phyloP scores from a whole-genome alignment of 2,113 vertebrate species.

The Naja naja region DNA sequence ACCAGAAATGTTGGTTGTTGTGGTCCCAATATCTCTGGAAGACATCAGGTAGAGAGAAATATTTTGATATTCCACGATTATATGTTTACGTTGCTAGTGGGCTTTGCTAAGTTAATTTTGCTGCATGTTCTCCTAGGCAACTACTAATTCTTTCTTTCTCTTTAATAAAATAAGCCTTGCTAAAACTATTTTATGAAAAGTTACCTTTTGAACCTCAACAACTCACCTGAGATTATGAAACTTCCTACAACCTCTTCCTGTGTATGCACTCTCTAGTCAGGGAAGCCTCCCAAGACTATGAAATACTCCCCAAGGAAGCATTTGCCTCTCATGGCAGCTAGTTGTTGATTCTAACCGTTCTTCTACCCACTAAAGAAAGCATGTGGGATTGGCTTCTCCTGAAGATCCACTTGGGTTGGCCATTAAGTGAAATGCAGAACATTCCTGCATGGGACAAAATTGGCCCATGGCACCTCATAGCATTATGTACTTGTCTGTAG shows the following conservation, averaged over 20 bases:
- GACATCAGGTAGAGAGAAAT: not conserved
- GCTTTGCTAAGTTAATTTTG: not conserved
- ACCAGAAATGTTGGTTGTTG: not conserved
- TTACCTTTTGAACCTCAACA: not conserved
- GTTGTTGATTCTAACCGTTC: not conserved
- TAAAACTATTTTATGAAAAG: not conserved
- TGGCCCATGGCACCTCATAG: not conserved
- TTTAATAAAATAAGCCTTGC: not conserved
- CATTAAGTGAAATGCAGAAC: not conserved
- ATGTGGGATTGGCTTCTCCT: not conserved
- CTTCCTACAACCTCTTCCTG: not conserved
- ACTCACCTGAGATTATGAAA: not conserved
- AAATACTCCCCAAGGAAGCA: not conserved
- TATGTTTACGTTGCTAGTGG: not conserved
- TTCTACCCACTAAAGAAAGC: not conserved
- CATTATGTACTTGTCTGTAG: not conserved
- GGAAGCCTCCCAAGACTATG: not conserved
- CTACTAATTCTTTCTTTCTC: not conserved
- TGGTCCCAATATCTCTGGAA: not conserved
- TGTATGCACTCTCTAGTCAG: not conserved
- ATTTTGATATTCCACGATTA: not conserved
- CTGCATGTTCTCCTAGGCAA: not conserved
- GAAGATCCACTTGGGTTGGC: not conserved
- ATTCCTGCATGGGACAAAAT: not conserved
- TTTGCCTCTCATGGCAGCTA: not conserved